These are phyloP conservation scores for Charaxes varanes DNA, from an alignment of 1,140 invertebrate genomes.

Conservation along the genomic window DNA sequence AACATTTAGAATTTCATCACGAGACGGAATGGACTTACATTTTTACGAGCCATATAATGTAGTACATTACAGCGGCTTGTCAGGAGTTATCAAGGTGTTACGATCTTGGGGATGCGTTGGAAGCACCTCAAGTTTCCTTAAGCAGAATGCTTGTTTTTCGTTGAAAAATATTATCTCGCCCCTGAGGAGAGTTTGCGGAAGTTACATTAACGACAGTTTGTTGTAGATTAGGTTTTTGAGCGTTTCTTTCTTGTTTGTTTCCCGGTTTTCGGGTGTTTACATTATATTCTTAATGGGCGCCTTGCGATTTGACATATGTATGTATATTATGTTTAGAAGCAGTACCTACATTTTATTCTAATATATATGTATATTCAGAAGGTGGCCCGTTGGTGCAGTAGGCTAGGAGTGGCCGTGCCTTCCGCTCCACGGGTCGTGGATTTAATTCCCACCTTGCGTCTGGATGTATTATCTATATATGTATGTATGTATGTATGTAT, in stretches of 20 bases:
- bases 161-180: conserved; percentile 50
- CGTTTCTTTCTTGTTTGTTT: conserved; percentile 17
- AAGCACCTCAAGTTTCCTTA: conserved; percentile 11
- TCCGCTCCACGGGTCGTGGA: too few species aligned
- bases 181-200: conserved; percentile 44
- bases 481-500: too few species aligned
- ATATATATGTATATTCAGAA: too few species aligned
- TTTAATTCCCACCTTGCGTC: too few species aligned
- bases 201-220: conserved; percentile 58
- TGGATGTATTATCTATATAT: too few species aligned
- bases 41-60: conserved; percentile 15
- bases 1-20: conserved; percentile 20
- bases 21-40: conserved; percentile 19
- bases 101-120: conserved; percentile 18
- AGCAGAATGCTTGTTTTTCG: conserved; percentile 41
- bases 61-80: conserved; percentile 19
- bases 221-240: conserved; percentile 42
- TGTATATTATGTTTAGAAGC: conserved; percentile 2
- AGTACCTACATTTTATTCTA: too few species aligned
- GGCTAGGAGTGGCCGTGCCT: too few species aligned
- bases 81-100: conserved; percentile 19
- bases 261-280: conserved; percentile 14
- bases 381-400: too few species aligned
- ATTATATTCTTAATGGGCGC: conserved; percentile 7
- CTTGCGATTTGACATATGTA: conserved; percentile 6